These are phyloP conservation scores for Casuarius casuarius DNA, from an alignment of 2,113 vertebrate genomes.

Conservation along the genomic window DNA sequence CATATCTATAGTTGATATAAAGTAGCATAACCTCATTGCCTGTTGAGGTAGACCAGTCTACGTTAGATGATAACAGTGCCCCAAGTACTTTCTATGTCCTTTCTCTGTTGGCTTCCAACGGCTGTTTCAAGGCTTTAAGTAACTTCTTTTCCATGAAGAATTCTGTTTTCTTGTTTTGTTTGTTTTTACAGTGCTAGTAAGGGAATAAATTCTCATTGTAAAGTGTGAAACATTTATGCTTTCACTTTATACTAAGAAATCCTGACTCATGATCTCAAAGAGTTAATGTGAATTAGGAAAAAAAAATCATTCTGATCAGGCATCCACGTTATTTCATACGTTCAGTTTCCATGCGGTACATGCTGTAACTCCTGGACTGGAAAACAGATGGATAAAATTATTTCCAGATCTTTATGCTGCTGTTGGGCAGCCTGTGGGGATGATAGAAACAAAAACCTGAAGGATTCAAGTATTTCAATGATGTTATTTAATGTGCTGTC, in stretches of 20 bases:
- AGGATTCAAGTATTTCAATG: not conserved
- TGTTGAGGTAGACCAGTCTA: not conserved
- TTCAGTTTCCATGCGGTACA: not conserved
- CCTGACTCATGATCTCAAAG: not conserved
- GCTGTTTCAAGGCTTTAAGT: not conserved
- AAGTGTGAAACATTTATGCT: not conserved
- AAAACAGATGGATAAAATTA: not conserved
- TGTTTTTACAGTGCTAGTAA: not conserved
- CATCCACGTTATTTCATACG: not conserved
- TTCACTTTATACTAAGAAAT: not conserved
- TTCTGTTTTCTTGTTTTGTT: not conserved
- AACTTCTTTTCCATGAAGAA: not conserved
- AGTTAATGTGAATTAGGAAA: not conserved
- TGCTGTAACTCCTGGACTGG: not conserved
- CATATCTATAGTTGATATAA: not conserved
- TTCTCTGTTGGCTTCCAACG: not conserved
- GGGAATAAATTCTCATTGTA: not conserved
- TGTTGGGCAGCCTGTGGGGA: not conserved
- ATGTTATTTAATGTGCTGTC: not conserved
- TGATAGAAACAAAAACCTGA: constrained; percentile 1
- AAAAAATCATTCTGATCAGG: not conserved
- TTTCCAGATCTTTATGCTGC: not conserved
- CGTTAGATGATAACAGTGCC: not conserved
- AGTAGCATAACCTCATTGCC: not conserved
- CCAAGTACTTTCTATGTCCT: not conserved